Conservation (phyloP, 2,888 invertebrate genomes). For the Dasysyrphus albostriatus region DNA sequence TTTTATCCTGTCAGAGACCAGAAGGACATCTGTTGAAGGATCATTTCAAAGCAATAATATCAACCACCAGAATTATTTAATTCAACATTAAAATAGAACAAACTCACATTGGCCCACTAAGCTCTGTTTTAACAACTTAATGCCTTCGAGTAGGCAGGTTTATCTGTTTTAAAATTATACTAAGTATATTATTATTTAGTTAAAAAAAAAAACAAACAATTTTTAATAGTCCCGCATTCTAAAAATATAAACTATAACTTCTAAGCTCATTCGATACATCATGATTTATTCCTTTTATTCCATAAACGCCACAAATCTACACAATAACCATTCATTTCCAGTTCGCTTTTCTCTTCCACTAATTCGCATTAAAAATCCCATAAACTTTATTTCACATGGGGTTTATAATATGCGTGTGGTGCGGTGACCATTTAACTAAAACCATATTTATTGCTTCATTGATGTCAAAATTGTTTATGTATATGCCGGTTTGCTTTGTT, state of each 20-base stretch:
- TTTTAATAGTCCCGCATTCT: neutral
- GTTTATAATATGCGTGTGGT: constrained; percentile 9
- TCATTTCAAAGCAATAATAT: no score
- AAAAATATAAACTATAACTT: neutral
- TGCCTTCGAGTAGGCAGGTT: no score
- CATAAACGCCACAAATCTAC: neutral
- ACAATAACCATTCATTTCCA: constrained; percentile 24
- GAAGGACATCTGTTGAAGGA: no score
- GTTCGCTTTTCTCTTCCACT: constrained; percentile 37
- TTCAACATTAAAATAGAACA: no score
- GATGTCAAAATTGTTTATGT: constrained; percentile 31
- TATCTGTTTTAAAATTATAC: no score
- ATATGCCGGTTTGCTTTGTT: neutral
- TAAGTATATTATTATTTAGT: no score
- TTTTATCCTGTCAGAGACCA: no score
- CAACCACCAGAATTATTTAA: no score
- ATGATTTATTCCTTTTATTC: constrained; percentile 16
- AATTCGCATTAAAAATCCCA: constrained; percentile 53
- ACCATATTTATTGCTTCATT: constrained; percentile 65
- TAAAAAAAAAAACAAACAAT: no score
- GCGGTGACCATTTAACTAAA: constrained; percentile 41
- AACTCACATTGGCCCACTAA: no score
- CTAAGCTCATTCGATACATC: constrained; percentile 7
- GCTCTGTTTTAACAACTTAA: no score
- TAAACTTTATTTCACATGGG: constrained; percentile 36